These are phyloP conservation scores for Sebastes paucispinis DNA, from an alignment of 2,797 vertebrate species.

Conservation along the genomic window DNA sequence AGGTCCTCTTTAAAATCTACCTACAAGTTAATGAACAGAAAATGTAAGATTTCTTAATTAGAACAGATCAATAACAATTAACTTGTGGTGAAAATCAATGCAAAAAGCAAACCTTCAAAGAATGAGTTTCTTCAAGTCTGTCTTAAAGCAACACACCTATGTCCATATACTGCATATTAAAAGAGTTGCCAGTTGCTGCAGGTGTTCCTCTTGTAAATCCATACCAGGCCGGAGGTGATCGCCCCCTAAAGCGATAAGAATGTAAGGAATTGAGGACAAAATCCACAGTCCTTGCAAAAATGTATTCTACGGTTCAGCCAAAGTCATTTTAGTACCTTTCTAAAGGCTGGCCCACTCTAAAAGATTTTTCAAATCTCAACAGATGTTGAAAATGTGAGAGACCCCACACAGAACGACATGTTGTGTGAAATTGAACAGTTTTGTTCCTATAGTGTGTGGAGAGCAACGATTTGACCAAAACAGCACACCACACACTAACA, in stretches of 20 bases:
- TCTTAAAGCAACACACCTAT: neutral
- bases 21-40: neutral
- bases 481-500: too few relatives aligned
- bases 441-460: too few relatives aligned
- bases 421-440: too few relatives aligned
- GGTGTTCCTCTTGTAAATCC: neutral
- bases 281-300: neutral
- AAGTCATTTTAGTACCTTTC: neutral
- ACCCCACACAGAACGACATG: too few relatives aligned
- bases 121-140: neutral
- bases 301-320: neutral
- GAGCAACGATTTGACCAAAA: too few relatives aligned
- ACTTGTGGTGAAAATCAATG: neutral
- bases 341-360: neutral
- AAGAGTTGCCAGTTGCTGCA: neutral
- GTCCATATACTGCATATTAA: neutral
- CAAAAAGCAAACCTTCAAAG: neutral
- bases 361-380: too few relatives aligned
- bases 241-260: neutral
- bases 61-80: neutral
- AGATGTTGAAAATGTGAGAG: too few relatives aligned
- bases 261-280: neutral
- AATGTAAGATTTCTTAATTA: neutral
- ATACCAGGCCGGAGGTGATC: neutral
- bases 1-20: neutral